A percentile compares a stretch with the other conserved stretches of the same genome.
Evolutionary conservation across 1,140 invertebrate species (phyloP).

Genomic region (Colletes latitarsis): DNA sequence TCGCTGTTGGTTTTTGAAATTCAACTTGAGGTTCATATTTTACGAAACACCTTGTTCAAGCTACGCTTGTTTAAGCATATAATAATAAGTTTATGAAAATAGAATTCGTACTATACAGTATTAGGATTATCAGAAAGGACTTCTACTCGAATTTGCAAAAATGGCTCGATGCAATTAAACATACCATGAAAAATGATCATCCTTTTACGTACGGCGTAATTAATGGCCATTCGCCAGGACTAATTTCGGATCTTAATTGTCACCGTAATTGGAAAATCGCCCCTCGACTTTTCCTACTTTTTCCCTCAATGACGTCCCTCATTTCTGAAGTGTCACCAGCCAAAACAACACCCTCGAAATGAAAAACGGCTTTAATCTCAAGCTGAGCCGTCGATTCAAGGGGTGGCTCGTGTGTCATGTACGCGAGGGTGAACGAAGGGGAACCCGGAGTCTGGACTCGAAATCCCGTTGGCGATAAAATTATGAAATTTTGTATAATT

Average conservation of each 20-base stretch:
- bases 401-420: slow-evolving; percentile 53
- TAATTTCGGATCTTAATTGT: slow-evolving; percentile 17
- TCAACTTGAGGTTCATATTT: too few relatives aligned
- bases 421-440: slow-evolving; percentile 34
- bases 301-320: slow-evolving; percentile 13
- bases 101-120: too few relatives aligned
- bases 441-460: slow-evolving; percentile 19
- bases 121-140: too few relatives aligned
- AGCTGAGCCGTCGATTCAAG: slow-evolving; percentile 48
- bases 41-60: too few relatives aligned
- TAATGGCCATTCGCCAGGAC: slow-evolving; percentile 14
- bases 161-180: too few relatives aligned
- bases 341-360: slow-evolving; percentile 53
- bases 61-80: too few relatives aligned
- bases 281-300: slow-evolving; percentile 2
- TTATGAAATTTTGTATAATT: slow-evolving; percentile 27
- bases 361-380: slow-evolving; percentile 65
- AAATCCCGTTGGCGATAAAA: slow-evolving; percentile 34
- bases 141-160: too few relatives aligned
- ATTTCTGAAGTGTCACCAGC: slow-evolving; percentile 53
- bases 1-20: neutral
- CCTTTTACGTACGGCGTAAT: neutral
- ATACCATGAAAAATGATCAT: too few relatives aligned
- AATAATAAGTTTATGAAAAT: too few relatives aligned
- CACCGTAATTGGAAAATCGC: slow-evolving; percentile 36